phyloP scores from a whole-genome alignment of 1,140 invertebrate species.

The Choristoneura fumiferana region DNA sequence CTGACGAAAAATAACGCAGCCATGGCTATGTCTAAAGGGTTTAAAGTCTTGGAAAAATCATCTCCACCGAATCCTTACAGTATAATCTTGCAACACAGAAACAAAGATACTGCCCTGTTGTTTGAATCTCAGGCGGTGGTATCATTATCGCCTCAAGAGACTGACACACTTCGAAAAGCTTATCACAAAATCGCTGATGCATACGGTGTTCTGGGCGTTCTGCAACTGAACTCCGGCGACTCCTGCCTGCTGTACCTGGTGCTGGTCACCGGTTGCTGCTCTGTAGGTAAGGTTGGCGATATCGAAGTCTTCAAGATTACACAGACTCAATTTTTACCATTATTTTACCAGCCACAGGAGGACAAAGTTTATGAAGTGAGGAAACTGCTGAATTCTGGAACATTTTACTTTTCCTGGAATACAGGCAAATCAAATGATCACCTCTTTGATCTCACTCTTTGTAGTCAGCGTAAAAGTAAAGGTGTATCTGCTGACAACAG shows the following conservation, averaged over 20 bases:
- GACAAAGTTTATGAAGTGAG: constrained; percentile 88
- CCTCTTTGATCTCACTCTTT: constrained; percentile 93
- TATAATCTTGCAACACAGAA: constrained; percentile 92
- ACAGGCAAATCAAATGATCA: constrained; percentile 64
- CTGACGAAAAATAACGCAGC: constrained; percentile 30
- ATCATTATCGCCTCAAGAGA: constrained; percentile 88
- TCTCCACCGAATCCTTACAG: constrained; percentile 92
- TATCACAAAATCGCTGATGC: constrained; percentile 95
- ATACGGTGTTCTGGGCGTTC: constrained; percentile 94
- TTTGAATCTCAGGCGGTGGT: constrained; percentile 95
- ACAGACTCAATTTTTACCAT: constrained; percentile 92
- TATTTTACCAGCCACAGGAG: constrained; percentile 87
- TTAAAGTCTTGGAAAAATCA: constrained; percentile 93
- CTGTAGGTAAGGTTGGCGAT: constrained; percentile 95
- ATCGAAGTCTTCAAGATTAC: constrained; percentile 97
- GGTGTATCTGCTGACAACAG: constrained; percentile 91
- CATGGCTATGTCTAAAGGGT: constrained; percentile 96
- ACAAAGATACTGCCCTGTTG: constrained; percentile 90
- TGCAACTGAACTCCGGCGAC: constrained; percentile 92
- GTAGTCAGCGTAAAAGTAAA: constrained; percentile 91
- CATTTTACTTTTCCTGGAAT: constrained; percentile 96
- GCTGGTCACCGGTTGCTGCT: constrained; percentile 95
- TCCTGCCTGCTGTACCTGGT: constrained; percentile 91
- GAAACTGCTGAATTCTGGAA: constrained; percentile 96
- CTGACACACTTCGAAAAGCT: constrained; percentile 91